Percentiles rank a stretch among this genome's conserved stretches.
Evolutionary conservation across 2,888 invertebrate genomes (phyloP).

Genomic region (Pecten maximus): DNA sequence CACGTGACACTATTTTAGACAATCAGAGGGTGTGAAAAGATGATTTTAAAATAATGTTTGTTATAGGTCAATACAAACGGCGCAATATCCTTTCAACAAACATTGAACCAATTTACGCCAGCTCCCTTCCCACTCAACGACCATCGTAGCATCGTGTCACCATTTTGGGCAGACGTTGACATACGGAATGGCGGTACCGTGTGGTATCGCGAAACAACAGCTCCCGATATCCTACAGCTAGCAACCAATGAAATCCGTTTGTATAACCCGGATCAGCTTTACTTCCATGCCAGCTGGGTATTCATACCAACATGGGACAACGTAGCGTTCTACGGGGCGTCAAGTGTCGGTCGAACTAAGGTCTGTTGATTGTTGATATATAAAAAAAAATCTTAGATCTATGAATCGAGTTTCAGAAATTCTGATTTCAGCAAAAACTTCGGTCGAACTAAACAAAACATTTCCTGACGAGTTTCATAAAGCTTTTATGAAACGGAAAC

Average conservation of each 20-base stretch:
- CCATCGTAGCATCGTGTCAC: not conserved
- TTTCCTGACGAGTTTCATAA: too few relatives aligned
- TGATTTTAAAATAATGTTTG: too few relatives aligned
- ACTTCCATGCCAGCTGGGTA: conserved; percentile 38
- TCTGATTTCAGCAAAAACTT: too few relatives aligned
- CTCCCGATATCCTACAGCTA: not conserved
- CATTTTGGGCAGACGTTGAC: conserved; percentile 43
- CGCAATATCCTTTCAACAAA: conserved; percentile 39
- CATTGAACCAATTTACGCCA: not conserved
- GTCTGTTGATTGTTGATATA: too few relatives aligned
- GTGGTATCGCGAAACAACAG: conserved; percentile 33
- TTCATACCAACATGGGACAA: conserved; percentile 44
- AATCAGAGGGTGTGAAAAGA: too few relatives aligned
- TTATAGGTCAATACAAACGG: conserved; percentile 47
- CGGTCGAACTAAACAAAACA: too few relatives aligned
- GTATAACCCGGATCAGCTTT: not conserved
- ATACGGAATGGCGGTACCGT: conserved; percentile 37
- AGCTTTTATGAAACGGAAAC: too few relatives aligned
- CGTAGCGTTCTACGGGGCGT: conserved; percentile 39
- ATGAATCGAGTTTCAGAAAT: too few relatives aligned
- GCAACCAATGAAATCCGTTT: not conserved
- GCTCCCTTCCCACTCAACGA: conserved; percentile 36
- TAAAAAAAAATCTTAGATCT: too few relatives aligned
- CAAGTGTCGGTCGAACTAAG: too few relatives aligned
- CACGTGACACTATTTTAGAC: too few relatives aligned